phyloP scores from a whole-genome alignment of 2,888 invertebrate genomes.

The Patella caerulea region DNA sequence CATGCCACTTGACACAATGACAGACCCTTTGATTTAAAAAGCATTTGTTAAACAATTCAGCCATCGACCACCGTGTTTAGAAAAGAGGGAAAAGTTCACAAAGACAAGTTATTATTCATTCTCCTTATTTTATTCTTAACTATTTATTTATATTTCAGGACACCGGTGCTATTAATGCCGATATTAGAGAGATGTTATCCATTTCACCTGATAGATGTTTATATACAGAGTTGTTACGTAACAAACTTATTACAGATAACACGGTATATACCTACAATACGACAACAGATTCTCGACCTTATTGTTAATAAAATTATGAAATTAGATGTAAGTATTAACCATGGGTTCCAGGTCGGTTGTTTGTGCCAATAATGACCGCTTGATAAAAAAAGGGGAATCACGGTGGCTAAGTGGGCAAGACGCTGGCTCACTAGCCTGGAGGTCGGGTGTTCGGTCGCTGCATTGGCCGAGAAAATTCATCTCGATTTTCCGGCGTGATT shows the following conservation, averaged over 20 bases:
- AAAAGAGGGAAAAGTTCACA: background rate
- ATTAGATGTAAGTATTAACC: constrained; percentile 64
- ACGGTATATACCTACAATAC: constrained; percentile 82
- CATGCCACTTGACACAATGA: too few species aligned
- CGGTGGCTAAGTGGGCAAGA: too few species aligned
- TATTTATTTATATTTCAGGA: constrained; percentile 75
- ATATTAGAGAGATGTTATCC: constrained; percentile 81
- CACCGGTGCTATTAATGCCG: constrained; percentile 80
- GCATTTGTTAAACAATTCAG: too few species aligned
- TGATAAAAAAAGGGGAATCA: too few species aligned
- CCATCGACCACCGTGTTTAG: too few species aligned
- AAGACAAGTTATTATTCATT: background rate
- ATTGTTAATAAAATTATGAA: constrained; percentile 81
- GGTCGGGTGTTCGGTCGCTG: too few species aligned
- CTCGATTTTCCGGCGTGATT: too few species aligned
- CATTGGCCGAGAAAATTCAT: too few species aligned
- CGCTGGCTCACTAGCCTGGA: too few species aligned
- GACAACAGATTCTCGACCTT: constrained; percentile 80
- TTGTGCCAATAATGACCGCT: background rate
- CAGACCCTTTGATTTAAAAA: too few species aligned
- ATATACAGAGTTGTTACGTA: constrained; percentile 82
- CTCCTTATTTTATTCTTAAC: background rate
- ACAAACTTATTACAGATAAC: constrained; percentile 81
- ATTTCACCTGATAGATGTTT: constrained; percentile 80
- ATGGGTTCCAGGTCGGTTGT: background rate